These are phyloP conservation scores for Cherax destructor DNA, from an alignment of 1,140 invertebrate species.

Conservation along the genomic window DNA sequence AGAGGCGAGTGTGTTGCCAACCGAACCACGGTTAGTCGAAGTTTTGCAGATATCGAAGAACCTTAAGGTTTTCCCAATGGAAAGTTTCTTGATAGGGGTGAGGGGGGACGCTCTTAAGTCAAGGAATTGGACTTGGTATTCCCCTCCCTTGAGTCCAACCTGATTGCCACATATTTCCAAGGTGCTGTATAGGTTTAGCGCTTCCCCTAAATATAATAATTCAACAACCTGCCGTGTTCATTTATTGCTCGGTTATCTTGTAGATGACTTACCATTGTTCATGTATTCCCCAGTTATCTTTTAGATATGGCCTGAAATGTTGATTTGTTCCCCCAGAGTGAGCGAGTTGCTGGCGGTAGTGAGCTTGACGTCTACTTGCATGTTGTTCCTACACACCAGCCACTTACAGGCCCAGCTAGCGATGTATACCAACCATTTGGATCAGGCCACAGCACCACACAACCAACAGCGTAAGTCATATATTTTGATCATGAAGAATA, in stretches of 20 bases:
- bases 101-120: not conserved
- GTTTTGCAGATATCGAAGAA: not conserved
- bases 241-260: too few relatives aligned
- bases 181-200: too few relatives aligned
- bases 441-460: slow-evolving; percentile 13
- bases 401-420: slow-evolving; percentile 73
- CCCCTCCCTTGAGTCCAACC: too few relatives aligned
- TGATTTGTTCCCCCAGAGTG: slow-evolving; percentile 70
- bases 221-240: too few relatives aligned
- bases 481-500: not conserved
- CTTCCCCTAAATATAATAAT: not conserved
- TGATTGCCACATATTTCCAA: too few relatives aligned
- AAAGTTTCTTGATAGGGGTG: not conserved
- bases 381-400: slow-evolving; percentile 74
- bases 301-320: too few relatives aligned
- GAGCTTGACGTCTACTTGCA: slow-evolving; percentile 73
- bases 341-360: slow-evolving; percentile 74
- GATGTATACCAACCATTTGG: slow-evolving; percentile 67
- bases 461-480: not conserved
- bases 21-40: too few relatives aligned
- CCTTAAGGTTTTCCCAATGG: too few relatives aligned
- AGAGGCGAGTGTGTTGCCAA: too few relatives aligned
- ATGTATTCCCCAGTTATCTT: too few relatives aligned
- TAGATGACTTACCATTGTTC: too few relatives aligned
- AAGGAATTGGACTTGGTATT: too few relatives aligned